Evolutionary conservation across 2,797 vertebrate species (phyloP), one percentile per base, ranked within the genome.

Genomic region (Microctenopoma lineatum): DNA sequence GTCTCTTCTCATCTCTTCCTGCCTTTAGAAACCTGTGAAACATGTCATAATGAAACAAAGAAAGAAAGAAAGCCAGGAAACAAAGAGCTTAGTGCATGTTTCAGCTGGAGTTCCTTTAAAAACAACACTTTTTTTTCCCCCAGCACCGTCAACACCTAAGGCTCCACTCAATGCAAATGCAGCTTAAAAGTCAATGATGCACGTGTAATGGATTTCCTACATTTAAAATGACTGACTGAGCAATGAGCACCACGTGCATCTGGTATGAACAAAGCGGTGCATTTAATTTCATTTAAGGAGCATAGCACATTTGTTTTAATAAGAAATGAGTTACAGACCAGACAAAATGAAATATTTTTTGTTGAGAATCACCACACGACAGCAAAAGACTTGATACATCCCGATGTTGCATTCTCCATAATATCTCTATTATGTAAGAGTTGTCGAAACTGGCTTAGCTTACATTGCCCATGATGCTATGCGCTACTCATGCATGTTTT

Each of bases 401-500:
- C 53, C 57, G 50, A 39, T 3, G 10, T 12, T 64, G 73, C 36
- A 14, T 67, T 68, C 51, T 65, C 61, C 75, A 69, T 84, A 81
- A 87, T 70, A n/a, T 45, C 44, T 8, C 44, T 54, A 70, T 89
- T 89, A 88, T 84, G 77, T 89, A 90, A 91, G 87, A 86, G 75
- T 74, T 79, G 87, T 87, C 73, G 63, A 71, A 68, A 76, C 75
- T 75, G 86, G 88, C 68, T 76, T 62, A 42, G 72, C 69, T 65
- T 79, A 86, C 71, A 38, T 77, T 77, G 66, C 66, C 64, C 59
- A 57, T 79, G 79, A 88, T 77, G 81, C 76, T 81, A 71, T 52
- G 29, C 79, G 73, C 84, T 86, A 86, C 89, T 89, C 84, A 79
- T 84, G 83, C 88, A 73, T 91, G 87, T 84, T 89, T 88, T 71